These are phyloP conservation scores for Opisthograptis luteolata DNA, from an alignment of 2,888 invertebrate species.

Conservation along the genomic window DNA sequence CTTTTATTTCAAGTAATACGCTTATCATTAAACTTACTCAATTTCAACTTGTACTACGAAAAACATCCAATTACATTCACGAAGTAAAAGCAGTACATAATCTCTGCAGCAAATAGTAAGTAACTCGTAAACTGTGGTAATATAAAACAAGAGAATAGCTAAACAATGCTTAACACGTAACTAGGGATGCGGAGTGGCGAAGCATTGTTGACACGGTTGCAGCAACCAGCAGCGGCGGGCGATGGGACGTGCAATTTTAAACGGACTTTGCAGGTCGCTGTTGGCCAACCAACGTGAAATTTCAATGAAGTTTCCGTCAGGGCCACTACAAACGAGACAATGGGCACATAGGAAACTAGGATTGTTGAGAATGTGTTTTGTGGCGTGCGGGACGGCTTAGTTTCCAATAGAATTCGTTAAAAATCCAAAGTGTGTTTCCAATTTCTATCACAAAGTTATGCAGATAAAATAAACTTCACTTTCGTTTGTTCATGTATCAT, in stretches of 20 bases:
- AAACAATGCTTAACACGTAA: constrained; percentile 76
- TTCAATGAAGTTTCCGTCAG: constrained; percentile 62
- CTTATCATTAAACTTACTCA: no score
- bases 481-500: neutral
- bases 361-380: constrained; percentile 32
- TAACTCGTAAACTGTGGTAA: constrained; percentile 44
- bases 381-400: constrained; percentile 30
- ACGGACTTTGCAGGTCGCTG: constrained; percentile 57
- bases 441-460: constrained; percentile 7
- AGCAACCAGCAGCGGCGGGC: constrained; percentile 54
- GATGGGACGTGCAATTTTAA: constrained; percentile 75
- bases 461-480: constrained; percentile 4
- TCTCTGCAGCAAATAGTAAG: neutral
- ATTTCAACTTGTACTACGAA: no score
- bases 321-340: constrained; percentile 41
- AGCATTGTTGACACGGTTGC: constrained; percentile 66
- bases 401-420: constrained; percentile 24
- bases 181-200: constrained; percentile 66
- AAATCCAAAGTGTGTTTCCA: constrained; percentile 13
- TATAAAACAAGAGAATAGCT: constrained; percentile 66
- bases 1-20: no score
- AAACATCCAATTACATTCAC: no score
- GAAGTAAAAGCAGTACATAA: no score
- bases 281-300: constrained; percentile 60
- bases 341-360: constrained; percentile 35